phyloP scores from a whole-genome alignment of 1,140 invertebrate genomes.

The Hyles vespertilio region DNA sequence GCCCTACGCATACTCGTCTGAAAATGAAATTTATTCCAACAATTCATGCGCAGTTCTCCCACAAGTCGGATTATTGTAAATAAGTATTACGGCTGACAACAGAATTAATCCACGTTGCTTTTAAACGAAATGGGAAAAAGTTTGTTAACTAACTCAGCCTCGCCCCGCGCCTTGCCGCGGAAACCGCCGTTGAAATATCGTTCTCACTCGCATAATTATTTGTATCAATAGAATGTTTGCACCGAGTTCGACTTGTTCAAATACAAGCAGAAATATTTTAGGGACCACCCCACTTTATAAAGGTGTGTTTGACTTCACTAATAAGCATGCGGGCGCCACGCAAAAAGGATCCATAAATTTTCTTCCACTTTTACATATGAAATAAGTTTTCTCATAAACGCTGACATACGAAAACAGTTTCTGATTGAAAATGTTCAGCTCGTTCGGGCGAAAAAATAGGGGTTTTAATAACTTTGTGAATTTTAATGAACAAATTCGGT shows the following conservation, averaged over 20 bases:
- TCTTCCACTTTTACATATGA: slow-evolving; percentile 31
- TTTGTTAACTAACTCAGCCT: slow-evolving; percentile 57
- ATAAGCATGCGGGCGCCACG: slow-evolving; percentile 55
- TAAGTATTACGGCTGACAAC: slow-evolving; percentile 65
- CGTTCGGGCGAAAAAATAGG: slow-evolving; percentile 11
- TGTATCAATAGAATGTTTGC: slow-evolving; percentile 70
- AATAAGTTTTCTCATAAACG: slow-evolving; percentile 25
- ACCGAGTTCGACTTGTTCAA: slow-evolving; percentile 52
- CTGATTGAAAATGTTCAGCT: slow-evolving; percentile 6
- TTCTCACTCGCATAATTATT: slow-evolving; percentile 58
- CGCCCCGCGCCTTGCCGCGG: slow-evolving; percentile 39
- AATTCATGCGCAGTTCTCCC: slow-evolving; percentile 54
- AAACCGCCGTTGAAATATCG: slow-evolving; percentile 62
- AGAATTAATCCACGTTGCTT: slow-evolving; percentile 65
- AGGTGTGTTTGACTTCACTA: slow-evolving; percentile 71
- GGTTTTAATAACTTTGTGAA: slow-evolving; percentile 24
- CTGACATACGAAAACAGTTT: slow-evolving; percentile 8
- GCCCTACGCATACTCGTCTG: slow-evolving; percentile 35
- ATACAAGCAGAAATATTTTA: slow-evolving; percentile 49
- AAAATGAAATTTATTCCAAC: slow-evolving; percentile 66
- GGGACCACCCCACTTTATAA: slow-evolving; percentile 49
- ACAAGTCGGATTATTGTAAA: slow-evolving; percentile 73
- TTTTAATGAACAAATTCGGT: slow-evolving; percentile 36
- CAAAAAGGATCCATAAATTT: slow-evolving; percentile 35
- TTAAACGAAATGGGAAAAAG: slow-evolving; percentile 71